Conservation (phyloP, 2,797 vertebrate species). For the Micromesistius poutassou region DNA sequence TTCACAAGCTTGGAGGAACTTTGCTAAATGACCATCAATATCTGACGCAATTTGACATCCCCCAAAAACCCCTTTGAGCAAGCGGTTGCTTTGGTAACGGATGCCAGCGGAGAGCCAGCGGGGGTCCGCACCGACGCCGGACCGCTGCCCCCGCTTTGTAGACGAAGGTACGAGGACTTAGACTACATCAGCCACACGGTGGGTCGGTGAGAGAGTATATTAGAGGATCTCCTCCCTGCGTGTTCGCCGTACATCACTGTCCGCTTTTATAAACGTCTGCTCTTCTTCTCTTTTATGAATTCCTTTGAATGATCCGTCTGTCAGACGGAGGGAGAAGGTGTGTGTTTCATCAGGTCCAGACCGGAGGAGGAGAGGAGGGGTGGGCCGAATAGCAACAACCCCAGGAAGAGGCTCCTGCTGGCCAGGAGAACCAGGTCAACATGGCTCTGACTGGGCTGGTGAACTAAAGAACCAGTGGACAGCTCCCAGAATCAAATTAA, state of each 20-base stretch:
- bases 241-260: neutral
- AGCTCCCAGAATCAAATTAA: neutral
- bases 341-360: neutral
- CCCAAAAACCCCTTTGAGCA: neutral
- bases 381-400: neutral
- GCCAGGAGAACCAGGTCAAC: neutral
- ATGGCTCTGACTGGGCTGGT: neutral
- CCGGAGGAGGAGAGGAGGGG: no score
- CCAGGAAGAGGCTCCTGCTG: neutral
- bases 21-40: conserved; percentile 20
- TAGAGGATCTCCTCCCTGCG: neutral
- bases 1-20: conserved; percentile 40
- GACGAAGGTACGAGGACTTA: neutral
- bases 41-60: conserved; percentile 10
- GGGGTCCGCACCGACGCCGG: no score
- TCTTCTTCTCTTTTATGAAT: neutral
- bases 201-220: neutral
- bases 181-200: neutral
- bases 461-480: neutral
- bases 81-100: conserved; percentile 1
- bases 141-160: no score
- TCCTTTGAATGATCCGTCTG: neutral
- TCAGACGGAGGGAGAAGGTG: neutral
- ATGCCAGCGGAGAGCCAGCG: neutral
- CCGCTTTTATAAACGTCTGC: neutral